These are phyloP conservation scores for Mormyrops attenuatus DNA, from an alignment of 2,797 vertebrate species.

Conservation along the genomic window DNA sequence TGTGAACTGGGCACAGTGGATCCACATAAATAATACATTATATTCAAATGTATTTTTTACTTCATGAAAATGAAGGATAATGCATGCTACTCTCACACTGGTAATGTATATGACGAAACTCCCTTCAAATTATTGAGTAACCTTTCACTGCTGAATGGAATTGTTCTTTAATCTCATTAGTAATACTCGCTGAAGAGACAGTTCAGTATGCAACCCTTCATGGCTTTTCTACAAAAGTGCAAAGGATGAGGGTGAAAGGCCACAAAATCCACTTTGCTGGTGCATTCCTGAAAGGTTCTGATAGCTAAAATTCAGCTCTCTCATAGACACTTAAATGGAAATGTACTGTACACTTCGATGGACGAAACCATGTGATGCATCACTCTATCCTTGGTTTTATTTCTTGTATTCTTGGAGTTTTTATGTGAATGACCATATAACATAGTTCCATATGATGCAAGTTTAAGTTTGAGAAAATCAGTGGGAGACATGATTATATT, in stretches of 20 bases:
- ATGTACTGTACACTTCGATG: neutral
- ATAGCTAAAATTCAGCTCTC: neutral
- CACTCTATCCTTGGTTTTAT: neutral
- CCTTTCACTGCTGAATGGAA: neutral
- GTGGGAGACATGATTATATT: neutral
- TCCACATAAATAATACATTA: conserved; percentile 2
- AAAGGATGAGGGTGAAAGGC: neutral
- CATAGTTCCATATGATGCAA: neutral
- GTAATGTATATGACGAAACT: neutral
- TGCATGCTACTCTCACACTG: neutral
- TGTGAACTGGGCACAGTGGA: neutral
- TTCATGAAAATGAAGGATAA: neutral
- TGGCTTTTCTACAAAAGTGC: neutral
- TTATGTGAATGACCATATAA: neutral
- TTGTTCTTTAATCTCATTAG: neutral
- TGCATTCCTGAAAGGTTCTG: neutral
- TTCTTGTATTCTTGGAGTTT: neutral
- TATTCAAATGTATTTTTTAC: conserved; percentile 5
- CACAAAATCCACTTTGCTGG: neutral
- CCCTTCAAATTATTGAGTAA: neutral
- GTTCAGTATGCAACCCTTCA: neutral
- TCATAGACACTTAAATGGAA: neutral
- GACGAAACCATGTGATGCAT: neutral
- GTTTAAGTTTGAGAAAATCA: neutral
- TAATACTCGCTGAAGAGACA: neutral